Evolutionary conservation across 2,888 invertebrate species (phyloP), one percentile per base, ranked within the genome.

Genomic region (Ctenicera cuprea): DNA sequence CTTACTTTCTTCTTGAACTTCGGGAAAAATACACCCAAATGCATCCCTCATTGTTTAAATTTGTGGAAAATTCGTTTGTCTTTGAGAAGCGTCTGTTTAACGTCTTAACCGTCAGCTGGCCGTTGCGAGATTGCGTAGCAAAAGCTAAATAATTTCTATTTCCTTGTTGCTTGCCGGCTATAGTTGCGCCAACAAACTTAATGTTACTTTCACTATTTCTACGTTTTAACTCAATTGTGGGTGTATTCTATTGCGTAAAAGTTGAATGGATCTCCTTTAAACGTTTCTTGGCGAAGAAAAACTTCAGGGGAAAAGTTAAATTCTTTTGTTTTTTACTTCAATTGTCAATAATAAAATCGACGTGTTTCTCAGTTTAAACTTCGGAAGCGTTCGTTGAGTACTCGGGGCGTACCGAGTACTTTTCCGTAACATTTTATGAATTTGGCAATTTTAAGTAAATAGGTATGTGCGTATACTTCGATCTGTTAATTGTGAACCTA

Each of bases 131-230:
- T 75, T 77, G 78, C 76, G 75, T 75, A 77, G 74, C 71, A 16
- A 62, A 69, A 73, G 73, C 76, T 76, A 79, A 79, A 77, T 77
- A 77, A 79, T 75, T 75, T 75, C 74, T 74, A 67, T 74, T 71
- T 72, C 74, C 74, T 73, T 65, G 72, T 74, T 71, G 68, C 69
- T 69, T 52, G 48, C 70, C 54, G 43, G 52, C 37, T 62, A 52
- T 9, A 43, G 50, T 64, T 63, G 22, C 52, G 63, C 43, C 26
- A 62, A 30, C 18, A 45, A 67, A 54, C 41, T 54, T 43, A 14
- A 16, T 30, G 7, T 38, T 38, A 50, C 70, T 70, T 70, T 70
- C 70, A 70, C 70, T 63, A 33, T 52, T 66, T 54, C 38, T 59
- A 18, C 18, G 4, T 16, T 59, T 38, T n/a, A 18, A 38, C 5